These are phyloP conservation scores for Turritopsis rubra DNA, from an alignment of 30 jellyfish, hydroid and myxozoan species.

Conservation along the genomic window DNA sequence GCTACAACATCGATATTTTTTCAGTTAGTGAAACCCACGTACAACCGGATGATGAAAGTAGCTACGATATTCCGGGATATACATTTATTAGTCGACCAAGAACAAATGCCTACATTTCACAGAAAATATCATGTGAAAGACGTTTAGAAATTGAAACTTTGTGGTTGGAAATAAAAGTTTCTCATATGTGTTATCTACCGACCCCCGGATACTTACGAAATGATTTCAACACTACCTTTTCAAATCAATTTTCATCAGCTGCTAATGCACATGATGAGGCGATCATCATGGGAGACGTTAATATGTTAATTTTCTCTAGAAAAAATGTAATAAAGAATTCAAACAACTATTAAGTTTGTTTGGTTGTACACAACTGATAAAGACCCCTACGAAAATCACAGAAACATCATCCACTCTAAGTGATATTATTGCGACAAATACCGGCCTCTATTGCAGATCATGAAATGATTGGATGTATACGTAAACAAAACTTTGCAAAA, in stretches of 20 bases:
- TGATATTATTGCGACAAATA: conserved; percentile 34
- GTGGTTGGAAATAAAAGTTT: conserved; percentile 48
- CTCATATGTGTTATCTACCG: conserved; percentile 43
- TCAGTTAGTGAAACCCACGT: background rate
- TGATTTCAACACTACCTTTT: conserved; percentile 22
- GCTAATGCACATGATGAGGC: conserved; percentile 26
- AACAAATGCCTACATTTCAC: conserved; percentile 42
- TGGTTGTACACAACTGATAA: conserved; percentile 30
- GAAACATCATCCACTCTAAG: conserved; percentile 28
- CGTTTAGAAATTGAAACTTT: conserved; percentile 36
- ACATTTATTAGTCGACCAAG: conserved; percentile 40
- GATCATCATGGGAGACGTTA: conserved; percentile 50
- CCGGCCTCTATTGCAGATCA: conserved; percentile 50
- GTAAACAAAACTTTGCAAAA: conserved; percentile 35
- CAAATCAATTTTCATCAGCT: conserved; percentile 1
- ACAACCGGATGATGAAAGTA: conserved; percentile 4
- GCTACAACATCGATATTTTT: background rate
- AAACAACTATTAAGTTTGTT: conserved; percentile 15
- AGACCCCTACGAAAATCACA: conserved; percentile 32
- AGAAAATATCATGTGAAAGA: conserved; percentile 25
- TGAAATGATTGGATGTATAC: conserved; percentile 50
- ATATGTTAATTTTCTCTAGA: conserved; percentile 19
- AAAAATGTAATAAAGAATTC: conserved; percentile 19
- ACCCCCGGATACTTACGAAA: conserved; percentile 44
- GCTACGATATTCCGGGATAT: conserved; percentile 34